Evolutionary conservation across 2,797 vertebrate genomes (phyloP).

Genomic region (Danio kyathit): DNA sequence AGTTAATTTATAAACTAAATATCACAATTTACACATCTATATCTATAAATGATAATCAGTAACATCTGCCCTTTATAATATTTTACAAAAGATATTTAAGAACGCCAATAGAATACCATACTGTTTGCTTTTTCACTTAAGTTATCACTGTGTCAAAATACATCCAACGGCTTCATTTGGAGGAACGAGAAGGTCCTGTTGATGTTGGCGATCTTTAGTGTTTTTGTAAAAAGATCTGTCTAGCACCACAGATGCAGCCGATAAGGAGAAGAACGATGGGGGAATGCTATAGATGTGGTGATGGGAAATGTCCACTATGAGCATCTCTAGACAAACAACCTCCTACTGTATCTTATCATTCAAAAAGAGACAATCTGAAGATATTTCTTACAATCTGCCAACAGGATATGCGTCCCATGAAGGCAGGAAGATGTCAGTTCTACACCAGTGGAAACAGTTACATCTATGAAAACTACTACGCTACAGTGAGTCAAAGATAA

Average conservation of each 20-base stretch:
- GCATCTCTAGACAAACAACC: background rate
- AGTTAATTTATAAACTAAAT: no score
- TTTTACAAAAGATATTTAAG: no score
- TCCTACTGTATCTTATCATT: background rate
- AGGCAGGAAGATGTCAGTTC: slow-evolving; percentile 76
- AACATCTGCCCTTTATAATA: no score
- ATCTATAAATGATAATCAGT: no score
- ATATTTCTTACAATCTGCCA: background rate
- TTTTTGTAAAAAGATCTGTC: background rate
- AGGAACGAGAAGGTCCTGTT: background rate
- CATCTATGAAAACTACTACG: slow-evolving; percentile 77
- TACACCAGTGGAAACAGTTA: slow-evolving; percentile 77
- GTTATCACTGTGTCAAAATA: background rate
- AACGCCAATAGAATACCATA: no score
- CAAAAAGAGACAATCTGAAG: background rate
- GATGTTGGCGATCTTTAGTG: background rate
- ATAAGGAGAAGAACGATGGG: background rate
- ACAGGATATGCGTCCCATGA: slow-evolving; percentile 79
- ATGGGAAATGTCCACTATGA: background rate
- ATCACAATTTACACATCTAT: no score
- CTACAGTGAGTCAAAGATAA: slow-evolving; percentile 69
- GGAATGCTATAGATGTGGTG: background rate
- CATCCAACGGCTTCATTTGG: background rate
- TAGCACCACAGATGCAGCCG: background rate
- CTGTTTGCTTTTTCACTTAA: no score